Percentiles rank a stretch among this genome's conserved stretches.
Conservation (phyloP, 2,888 invertebrate genomes). For the Ormia ochracea region DNA sequence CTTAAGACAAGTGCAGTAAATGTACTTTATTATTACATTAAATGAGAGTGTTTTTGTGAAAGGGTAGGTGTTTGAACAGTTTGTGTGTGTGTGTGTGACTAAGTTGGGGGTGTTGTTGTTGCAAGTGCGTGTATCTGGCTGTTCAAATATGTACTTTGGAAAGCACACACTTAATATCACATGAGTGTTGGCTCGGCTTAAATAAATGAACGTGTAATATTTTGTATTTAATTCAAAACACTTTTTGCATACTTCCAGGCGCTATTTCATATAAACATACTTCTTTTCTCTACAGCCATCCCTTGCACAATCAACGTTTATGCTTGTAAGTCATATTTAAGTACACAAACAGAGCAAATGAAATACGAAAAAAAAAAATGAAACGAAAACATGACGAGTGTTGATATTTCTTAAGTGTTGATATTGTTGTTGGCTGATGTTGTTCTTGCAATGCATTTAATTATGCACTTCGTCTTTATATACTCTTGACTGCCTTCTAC, state of each 20-base stretch:
- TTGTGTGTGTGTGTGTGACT: no score
- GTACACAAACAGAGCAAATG: neutral
- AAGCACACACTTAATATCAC: slow-evolving; percentile 15
- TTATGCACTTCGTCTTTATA: slow-evolving; percentile 47
- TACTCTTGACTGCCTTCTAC: neutral
- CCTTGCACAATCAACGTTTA: neutral
- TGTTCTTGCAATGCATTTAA: slow-evolving; percentile 51
- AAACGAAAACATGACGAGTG: slow-evolving; percentile 38
- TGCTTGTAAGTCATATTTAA: slow-evolving; percentile 7
- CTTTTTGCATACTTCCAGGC: slow-evolving; percentile 52
- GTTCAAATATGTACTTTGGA: neutral
- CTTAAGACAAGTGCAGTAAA: slow-evolving; percentile 61
- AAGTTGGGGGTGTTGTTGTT: neutral
- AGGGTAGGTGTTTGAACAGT: slow-evolving; percentile 21
- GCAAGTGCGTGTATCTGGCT: slow-evolving; percentile 3
- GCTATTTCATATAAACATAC: slow-evolving; percentile 14
- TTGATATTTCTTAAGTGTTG: slow-evolving; percentile 53
- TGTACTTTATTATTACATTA: slow-evolving; percentile 59
- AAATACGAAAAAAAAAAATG: neutral
- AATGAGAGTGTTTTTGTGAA: slow-evolving; percentile 27
- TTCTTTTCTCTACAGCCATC: neutral
- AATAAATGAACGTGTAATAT: slow-evolving; percentile 26
- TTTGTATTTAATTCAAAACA: slow-evolving; percentile 33
- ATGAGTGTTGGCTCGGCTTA: slow-evolving; percentile 6
- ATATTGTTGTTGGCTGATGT: slow-evolving; percentile 18